Base-by-base conservation (phyloP, 2,113 vertebrate species). In the Cynocephalus volans region DNA sequence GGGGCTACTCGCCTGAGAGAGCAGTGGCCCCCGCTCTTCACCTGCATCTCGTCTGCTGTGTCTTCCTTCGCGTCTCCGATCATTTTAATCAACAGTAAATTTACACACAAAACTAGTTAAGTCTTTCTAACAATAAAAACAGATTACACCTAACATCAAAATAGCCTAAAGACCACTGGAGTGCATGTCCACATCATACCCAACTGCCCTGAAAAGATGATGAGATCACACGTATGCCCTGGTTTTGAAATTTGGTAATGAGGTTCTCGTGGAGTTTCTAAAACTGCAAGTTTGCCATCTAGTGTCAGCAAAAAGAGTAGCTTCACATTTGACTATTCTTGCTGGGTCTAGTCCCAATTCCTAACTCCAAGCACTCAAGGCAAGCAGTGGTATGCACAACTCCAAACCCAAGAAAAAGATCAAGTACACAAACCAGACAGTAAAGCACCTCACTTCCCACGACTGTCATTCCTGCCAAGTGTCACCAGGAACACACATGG, bases 271-370 rank as follows among this genome's bases (percentile, higher is more conserved):
- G 15, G 5, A 45, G 36, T 6, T 80, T 60, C 15, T 21, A 69
- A 69, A 98, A 65, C 56, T 14, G 92, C 98, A 98, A 93, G 94
- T 60, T 1, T 97, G 98, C 98, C 98, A 98, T 36, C 98, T 98
- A 60, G 98, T 97, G 98, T 98, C 18, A 41, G 41, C 41, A 41
- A 41, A 41, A 41, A 41, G 33, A 86, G 24, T 28, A n/a, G 52
- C 31, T 1, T 48, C 50, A 19, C 11, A 4, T 67, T 19, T 8
- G 19, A 11, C 26, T 26, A 60, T 26, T 12, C 31, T 23, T 1
- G 0, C 54, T 3, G 10, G 48, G 54, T 9, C 41, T 79, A 62
- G 21, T n/a, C 52, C 62, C 6, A 1, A 73, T 18, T 64, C 50
- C 76, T 70, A 8, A 70, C 9, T 52, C 41, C 65, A 58, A 31